Conservation (phyloP, 2,797 vertebrate genomes). For the Enteromius anoplus region DNA sequence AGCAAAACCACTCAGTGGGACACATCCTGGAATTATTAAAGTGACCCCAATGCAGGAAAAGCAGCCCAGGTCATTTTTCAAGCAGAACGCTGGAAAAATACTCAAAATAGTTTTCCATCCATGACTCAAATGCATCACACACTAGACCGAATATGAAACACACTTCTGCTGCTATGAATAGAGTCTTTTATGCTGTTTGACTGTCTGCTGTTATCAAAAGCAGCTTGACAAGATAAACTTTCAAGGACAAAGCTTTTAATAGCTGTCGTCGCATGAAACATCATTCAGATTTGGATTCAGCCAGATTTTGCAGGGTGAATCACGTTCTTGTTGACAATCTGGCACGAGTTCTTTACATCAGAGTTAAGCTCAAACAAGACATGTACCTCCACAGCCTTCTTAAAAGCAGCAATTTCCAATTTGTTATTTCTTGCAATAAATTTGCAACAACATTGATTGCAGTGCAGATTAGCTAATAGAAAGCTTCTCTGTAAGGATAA, state of each 20-base stretch:
- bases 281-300: slow-evolving; percentile 3
- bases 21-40: slow-evolving; percentile 20
- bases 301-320: slow-evolving; percentile 46
- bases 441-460: neutral
- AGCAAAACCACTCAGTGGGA: slow-evolving; percentile 1
- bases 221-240: slow-evolving; percentile 35
- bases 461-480: neutral
- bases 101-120: slow-evolving; percentile 12
- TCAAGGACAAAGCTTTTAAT: slow-evolving; percentile 42
- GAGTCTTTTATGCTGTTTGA: slow-evolving; percentile 17
- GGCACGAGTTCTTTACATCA: slow-evolving; percentile 34
- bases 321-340: slow-evolving; percentile 44
- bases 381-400: neutral
- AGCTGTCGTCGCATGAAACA: slow-evolving; percentile 31
- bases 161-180: slow-evolving; percentile 34
- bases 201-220: slow-evolving; percentile 31
- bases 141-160: slow-evolving; percentile 28
- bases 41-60: slow-evolving; percentile 6
- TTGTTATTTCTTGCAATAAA: neutral
- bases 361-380: slow-evolving; percentile 25
- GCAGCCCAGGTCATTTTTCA: slow-evolving; percentile 5
- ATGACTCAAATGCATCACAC: slow-evolving; percentile 14
- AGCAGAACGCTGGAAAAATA: slow-evolving; percentile 14
- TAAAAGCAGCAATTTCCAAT: slow-evolving; percentile 15
- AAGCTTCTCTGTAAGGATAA: neutral